phyloP scores from a whole-genome alignment of 2,888 invertebrate genomes.

The Netelia virgata region DNA sequence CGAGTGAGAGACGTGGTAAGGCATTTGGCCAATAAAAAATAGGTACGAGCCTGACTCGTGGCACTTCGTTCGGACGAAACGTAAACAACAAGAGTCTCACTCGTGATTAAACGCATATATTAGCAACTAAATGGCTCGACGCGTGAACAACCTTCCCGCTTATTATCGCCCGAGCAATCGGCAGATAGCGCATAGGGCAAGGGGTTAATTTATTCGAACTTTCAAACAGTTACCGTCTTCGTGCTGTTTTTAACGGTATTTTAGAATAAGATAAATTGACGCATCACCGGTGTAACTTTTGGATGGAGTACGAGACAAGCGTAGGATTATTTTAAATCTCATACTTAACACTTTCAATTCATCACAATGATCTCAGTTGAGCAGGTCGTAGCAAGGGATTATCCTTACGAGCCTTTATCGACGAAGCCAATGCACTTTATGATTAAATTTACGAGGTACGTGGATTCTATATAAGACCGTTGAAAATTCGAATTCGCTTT shows the following conservation, averaged over 20 bases:
- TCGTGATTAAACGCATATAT: no score
- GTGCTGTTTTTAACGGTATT: neutral
- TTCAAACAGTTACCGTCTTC: neutral
- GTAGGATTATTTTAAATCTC: neutral
- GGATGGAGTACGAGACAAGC: neutral
- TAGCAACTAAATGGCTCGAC: no score
- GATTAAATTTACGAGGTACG: neutral
- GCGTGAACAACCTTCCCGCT: no score
- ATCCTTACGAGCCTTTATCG: neutral
- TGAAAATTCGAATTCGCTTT: conserved; percentile 27
- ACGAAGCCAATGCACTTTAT: neutral
- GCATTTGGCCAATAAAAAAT: no score
- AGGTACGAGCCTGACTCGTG: no score
- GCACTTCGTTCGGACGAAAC: no score
- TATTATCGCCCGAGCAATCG: no score
- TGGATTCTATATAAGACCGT: no score
- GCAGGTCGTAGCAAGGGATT: neutral
- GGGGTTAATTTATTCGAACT: neutral
- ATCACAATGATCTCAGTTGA: neutral
- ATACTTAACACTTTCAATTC: neutral
- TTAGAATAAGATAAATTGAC: neutral
- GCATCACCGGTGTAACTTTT: neutral
- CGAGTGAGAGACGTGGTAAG: no score
- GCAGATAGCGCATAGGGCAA: no score
- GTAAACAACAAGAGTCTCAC: no score